Evolutionary conservation across 2,113 vertebrate species (phyloP), one percentile per base, ranked within the genome.

Genomic region (Pachyramphus minor): DNA sequence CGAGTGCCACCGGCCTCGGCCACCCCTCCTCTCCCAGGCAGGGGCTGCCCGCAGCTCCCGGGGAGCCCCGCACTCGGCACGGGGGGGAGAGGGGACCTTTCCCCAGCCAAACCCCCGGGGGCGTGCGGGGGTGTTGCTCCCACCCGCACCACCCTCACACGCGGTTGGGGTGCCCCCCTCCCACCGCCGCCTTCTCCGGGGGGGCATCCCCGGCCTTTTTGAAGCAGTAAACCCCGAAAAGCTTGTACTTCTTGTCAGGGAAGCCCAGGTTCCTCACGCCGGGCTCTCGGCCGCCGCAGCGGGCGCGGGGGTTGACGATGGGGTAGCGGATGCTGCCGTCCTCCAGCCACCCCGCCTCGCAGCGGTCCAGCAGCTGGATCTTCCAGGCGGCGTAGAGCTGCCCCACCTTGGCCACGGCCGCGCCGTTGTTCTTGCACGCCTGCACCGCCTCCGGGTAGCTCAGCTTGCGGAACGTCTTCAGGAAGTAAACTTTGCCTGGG

Each of bases 361-460:
- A 99, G 83, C 98, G 98, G 90, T 99, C 99, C 98, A 99, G 94
- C 21, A 99, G 98, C 95, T 99, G 99, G 76, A 99, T 96, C 96
- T 99, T 99, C 99, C 99, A 99, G 3, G 99, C 99, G 0, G 99
- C 98, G 11, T 99, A 99, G 6, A 99, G 98, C 96, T 99, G 99
- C 9, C 99, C 99, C 82, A 99, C 99, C 94, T 99, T 99, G 94
- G 99, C 99, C 87, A 98, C 96, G 0, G 63, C 42, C 0, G 98
- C 98, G 5, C 98, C 98, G 12, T 98, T 99, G 37, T 98, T 98
- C 60, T 98, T 95, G 88, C 99, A 99, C 0, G 98, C 99, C 72
- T 98, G 98, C 63, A 96, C 89, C 2, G 99, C 99, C 96, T 99
- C 99, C 0, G 90, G 42, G 84, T 99, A 99, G 97, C 98, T 98